Base-by-base conservation (phyloP, 2,113 vertebrate species). In the Ctenodactylus gundi region DNA sequence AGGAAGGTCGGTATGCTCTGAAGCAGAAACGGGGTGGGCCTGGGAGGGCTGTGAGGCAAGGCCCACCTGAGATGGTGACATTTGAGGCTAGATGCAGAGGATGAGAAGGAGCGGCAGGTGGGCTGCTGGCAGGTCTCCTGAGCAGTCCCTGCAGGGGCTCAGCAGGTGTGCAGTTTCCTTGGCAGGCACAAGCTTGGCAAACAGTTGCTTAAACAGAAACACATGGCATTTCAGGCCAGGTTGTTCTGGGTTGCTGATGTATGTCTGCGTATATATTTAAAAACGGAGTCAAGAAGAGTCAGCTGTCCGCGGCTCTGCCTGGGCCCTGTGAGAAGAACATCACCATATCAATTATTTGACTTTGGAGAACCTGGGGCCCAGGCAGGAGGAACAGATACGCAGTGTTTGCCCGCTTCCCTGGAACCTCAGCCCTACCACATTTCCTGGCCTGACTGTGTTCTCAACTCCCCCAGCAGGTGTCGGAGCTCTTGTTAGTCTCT, bases 201-300 rank as follows among this genome's bases (percentile, higher is more conserved):
- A 84, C 14, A 11, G 41, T 65, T 93, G 36, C 83, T 88, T 93
- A 82, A 75, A 76, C 25, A 76, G 80, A 86, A 87, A 83, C 44
- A 29, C 10, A 6, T 36, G 70, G 36, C 65, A 25, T 78, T 95
- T 78, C 1, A 67, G 65, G 49, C 17, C 53, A 29, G 49, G n/a
- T 84, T 88, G 51, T 86, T 89, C 68, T 58, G 57, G 23, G n/a
- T 76, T 85, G 57, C 12, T 70, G 57, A 18, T 83, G 49, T 14
- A 6, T 68, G 64, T 8, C 8, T 58, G 9, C 23, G 2, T 39
- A 34, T 44, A n/a, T n/a, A n/a, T 62, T 15, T 39, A 39, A 60
- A 36, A 31, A 72, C 65, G 46, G 13, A 75, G 58, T 44, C 36
- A 8, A 92, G 36, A 36, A 82, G 49, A 36, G 44, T 46, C 41